Conservation (phyloP, 2,113 vertebrate genomes). For the Hypocryptadius cinnamomeus region DNA sequence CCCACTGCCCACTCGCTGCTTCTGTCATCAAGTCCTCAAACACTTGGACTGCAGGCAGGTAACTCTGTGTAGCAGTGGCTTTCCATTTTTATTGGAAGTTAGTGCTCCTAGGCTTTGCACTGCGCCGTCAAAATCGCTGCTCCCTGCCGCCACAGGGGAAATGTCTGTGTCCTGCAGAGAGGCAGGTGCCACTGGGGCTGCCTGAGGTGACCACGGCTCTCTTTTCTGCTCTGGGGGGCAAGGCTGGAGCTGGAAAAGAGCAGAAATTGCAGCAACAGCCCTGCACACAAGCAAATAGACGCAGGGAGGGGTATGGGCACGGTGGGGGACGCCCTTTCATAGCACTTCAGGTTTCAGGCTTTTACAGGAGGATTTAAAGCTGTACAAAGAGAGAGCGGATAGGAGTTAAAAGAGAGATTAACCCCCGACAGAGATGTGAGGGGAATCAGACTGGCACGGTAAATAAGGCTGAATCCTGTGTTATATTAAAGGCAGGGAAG, state of each 20-base stretch:
- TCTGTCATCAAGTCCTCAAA: not conserved
- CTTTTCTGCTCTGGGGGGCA: not conserved
- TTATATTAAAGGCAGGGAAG: not conserved
- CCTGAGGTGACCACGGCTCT: rapidly evolving
- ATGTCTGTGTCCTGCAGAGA: not conserved
- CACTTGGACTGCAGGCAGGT: not conserved
- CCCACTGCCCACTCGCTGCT: not conserved
- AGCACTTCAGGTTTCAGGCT: not conserved
- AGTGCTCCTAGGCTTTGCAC: not conserved
- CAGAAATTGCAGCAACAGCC: not conserved
- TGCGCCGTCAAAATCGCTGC: not conserved
- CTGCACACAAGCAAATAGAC: not conserved
- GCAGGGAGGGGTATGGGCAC: not conserved
- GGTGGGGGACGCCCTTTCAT: not conserved
- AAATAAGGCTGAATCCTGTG: not conserved
- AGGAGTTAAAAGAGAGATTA: slow-evolving; percentile 8
- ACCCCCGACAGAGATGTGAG: not conserved
- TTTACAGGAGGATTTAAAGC: not conserved
- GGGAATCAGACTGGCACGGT: not conserved
- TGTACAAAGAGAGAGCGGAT: not conserved
- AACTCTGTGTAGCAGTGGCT: not conserved
- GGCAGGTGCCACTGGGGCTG: not conserved
- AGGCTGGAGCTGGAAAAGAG: not conserved
- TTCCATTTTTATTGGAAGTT: not conserved
- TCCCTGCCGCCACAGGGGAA: not conserved